phyloP scores from a whole-genome alignment of 2,888 invertebrate genomes.

The Leptogaster cylindrica region DNA sequence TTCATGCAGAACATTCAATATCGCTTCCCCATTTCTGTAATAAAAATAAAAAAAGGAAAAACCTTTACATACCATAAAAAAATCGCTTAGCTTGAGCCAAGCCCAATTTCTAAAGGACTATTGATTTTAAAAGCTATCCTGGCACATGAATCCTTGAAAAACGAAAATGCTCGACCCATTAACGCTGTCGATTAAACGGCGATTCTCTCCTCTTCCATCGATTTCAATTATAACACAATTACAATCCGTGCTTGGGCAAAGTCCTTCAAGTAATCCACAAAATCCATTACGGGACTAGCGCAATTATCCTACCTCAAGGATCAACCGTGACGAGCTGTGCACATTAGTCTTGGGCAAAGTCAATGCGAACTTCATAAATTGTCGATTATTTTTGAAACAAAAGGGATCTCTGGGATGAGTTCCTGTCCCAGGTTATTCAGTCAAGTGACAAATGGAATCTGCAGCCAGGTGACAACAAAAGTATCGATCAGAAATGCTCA shows the following conservation, averaged over 20 bases:
- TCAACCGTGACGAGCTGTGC: slow-evolving; percentile 2
- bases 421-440: not conserved
- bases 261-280: slow-evolving; percentile 9
- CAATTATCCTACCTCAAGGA: slow-evolving; percentile 10
- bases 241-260: not conserved
- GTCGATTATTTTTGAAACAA: slow-evolving; percentile 34
- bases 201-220: not conserved
- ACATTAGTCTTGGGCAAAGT: not conserved
- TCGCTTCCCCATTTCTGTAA: too few species aligned
- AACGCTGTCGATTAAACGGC: not conserved
- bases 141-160: too few species aligned
- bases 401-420: not conserved
- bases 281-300: slow-evolving; percentile 14
- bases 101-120: too few species aligned
- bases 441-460: slow-evolving; percentile 22
- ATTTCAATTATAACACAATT: slow-evolving; percentile 33
- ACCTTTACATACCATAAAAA: too few species aligned
- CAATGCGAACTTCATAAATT: slow-evolving; percentile 16
- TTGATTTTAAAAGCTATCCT: too few species aligned
- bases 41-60: too few species aligned
- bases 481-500: slow-evolving; percentile 8
- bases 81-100: too few species aligned
- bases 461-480: slow-evolving; percentile 35
- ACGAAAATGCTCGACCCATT: too few species aligned
- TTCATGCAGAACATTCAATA: too few species aligned